Conservation (phyloP, 1,140 invertebrate genomes). For the Goniozus legneri region DNA sequence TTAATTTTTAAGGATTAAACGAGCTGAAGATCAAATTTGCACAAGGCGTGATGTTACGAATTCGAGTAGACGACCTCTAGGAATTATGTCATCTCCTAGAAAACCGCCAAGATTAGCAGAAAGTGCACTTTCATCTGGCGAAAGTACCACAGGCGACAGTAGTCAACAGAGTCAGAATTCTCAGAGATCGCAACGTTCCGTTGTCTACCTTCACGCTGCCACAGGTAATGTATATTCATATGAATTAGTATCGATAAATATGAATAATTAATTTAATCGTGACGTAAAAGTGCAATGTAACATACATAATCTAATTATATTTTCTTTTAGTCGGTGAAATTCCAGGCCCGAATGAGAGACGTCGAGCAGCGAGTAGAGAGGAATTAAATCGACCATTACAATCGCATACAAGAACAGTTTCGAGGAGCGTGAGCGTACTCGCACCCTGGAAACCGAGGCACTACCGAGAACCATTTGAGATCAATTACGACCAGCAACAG, state of each 20-base stretch:
- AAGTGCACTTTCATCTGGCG: slow-evolving; percentile 50
- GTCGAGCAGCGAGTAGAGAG: slow-evolving; percentile 64
- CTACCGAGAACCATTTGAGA: slow-evolving; percentile 69
- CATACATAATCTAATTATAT: background rate
- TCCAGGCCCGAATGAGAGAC: slow-evolving; percentile 62
- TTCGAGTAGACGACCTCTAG: slow-evolving; percentile 39
- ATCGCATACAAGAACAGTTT: slow-evolving; percentile 71
- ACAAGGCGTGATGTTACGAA: slow-evolving; percentile 43
- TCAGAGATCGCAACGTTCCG: slow-evolving; percentile 72
- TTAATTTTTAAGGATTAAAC: slow-evolving; percentile 40
- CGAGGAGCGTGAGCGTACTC: slow-evolving; percentile 76
- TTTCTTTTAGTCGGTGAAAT: slow-evolving; percentile 66
- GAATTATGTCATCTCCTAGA: slow-evolving; percentile 36
- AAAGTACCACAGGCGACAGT: slow-evolving; percentile 60
- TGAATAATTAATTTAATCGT: background rate
- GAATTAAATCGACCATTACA: slow-evolving; percentile 62
- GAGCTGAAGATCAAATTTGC: slow-evolving; percentile 40
- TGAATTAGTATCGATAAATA: background rate
- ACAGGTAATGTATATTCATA: slow-evolving; percentile 64
- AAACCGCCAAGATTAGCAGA: slow-evolving; percentile 46
- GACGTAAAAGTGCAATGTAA: background rate
- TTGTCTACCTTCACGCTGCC: slow-evolving; percentile 76
- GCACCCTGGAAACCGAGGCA: slow-evolving; percentile 79
- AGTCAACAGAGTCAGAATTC: slow-evolving; percentile 78
- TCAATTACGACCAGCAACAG: slow-evolving; percentile 72